Percentiles rank a stretch among this genome's conserved stretches.
Evolutionary conservation across 2,888 invertebrate genomes (phyloP).

Genomic region (Imbricaverruca yamaguchii): DNA sequence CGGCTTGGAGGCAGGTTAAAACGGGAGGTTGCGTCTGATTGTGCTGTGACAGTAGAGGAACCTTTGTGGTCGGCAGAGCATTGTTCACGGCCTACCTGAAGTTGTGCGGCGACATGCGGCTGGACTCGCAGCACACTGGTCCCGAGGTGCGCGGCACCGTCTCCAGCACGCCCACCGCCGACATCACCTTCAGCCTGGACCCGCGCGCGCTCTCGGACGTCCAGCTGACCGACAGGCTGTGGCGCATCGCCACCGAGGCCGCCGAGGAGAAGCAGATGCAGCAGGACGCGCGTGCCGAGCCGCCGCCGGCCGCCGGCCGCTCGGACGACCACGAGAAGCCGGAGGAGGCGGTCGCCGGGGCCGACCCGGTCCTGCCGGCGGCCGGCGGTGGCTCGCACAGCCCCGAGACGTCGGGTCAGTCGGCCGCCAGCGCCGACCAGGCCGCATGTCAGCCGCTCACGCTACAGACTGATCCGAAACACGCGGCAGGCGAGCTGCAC

Average conservation of each 20-base stretch:
- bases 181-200: background rate
- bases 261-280: background rate
- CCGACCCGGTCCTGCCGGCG: background rate
- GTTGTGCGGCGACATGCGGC: background rate
- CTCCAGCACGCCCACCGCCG: background rate
- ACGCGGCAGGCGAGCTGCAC: no score
- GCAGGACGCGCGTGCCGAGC: background rate
- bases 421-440: no score
- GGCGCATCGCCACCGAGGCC: slow-evolving; percentile 19
- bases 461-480: no score
- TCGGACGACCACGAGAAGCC: background rate
- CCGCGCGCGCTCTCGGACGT: background rate
- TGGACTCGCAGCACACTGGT: background rate
- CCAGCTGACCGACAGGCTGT: background rate
- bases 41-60: background rate
- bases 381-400: no score
- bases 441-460: no score
- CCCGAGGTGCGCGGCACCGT: slow-evolving; percentile 7
- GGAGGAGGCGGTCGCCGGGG: background rate
- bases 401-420: no score
- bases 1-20: no score
- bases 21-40: no score
- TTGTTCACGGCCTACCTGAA: background rate
- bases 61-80: background rate
- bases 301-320: background rate